phyloP scores from a whole-genome alignment of 2,113 vertebrate genomes.

The Arvicanthis niloticus region DNA sequence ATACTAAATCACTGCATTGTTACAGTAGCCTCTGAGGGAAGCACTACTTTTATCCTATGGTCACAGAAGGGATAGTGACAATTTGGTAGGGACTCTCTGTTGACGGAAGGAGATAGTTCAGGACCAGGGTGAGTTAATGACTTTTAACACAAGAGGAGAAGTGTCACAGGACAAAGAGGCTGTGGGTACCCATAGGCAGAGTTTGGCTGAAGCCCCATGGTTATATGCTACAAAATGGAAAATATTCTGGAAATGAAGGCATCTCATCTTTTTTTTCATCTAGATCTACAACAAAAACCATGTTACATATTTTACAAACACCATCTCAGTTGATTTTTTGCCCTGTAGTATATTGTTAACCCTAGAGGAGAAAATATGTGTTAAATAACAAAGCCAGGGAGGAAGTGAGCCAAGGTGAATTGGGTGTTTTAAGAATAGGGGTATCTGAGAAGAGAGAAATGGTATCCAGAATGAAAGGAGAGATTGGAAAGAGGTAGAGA shows the following conservation, averaged over 20 bases:
- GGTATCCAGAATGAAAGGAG: background rate
- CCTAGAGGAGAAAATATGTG: background rate
- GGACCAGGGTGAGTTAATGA: background rate
- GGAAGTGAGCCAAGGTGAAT: background rate
- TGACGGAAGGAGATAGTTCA: background rate
- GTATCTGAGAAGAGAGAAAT: background rate
- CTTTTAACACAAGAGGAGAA: background rate
- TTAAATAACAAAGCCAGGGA: background rate
- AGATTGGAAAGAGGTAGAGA: background rate
- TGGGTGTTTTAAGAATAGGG: background rate
- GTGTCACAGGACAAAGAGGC: background rate
- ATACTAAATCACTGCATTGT: background rate
- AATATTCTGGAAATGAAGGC: background rate
- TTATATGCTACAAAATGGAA: background rate
- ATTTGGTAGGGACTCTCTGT: background rate
- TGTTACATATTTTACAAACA: background rate
- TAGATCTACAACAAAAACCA: background rate
- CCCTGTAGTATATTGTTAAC: background rate
- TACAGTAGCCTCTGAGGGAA: background rate
- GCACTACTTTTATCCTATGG: background rate
- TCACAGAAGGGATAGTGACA: background rate
- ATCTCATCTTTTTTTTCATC: background rate
- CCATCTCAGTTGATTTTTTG: background rate
- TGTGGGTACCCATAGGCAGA: background rate
- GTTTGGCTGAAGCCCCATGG: background rate